Evolutionary conservation across 1,140 invertebrate genomes (phyloP).

Genomic region (Caenorhabditis latens): DNA sequence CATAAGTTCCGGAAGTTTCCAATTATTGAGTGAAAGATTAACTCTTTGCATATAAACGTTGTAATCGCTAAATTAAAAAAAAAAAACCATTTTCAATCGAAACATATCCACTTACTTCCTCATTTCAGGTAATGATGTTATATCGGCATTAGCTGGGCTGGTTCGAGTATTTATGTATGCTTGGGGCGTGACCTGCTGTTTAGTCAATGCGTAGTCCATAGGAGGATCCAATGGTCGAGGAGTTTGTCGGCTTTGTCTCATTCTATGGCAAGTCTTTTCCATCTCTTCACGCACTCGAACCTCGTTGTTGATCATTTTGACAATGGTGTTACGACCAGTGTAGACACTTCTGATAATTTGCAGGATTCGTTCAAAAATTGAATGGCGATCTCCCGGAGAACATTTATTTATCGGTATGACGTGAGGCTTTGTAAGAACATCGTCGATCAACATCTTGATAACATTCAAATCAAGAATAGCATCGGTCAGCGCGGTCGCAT

Average conservation of each 20-base stretch:
- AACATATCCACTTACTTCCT: not conserved
- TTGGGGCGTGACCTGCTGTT: not conserved
- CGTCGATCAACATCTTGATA: not conserved
- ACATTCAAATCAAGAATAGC: not conserved
- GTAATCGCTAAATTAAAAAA: too few relatives aligned
- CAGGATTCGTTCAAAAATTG: slow-evolving; percentile 41
- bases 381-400: slow-evolving; percentile 13
- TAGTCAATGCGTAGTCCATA: slow-evolving; percentile 6
- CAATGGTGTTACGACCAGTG: slow-evolving; percentile 13
- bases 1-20: not conserved
- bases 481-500: not conserved
- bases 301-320: slow-evolving; percentile 17
- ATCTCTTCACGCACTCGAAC: slow-evolving; percentile 21
- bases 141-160: not conserved
- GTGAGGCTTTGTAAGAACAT: not conserved
- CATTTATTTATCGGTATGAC: slow-evolving; percentile 21
- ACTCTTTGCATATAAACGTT: not conserved
- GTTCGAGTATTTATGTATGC: not conserved
- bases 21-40: not conserved
- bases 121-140: not conserved
- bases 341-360: slow-evolving; percentile 12
- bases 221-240: slow-evolving; percentile 14
- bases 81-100: too few relatives aligned
- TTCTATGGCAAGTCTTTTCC: slow-evolving; percentile 19
- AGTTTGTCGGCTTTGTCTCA: slow-evolving; percentile 8